phyloP scores from a whole-genome alignment of 2,888 invertebrate species.

The Parascotia fuliginaria region DNA sequence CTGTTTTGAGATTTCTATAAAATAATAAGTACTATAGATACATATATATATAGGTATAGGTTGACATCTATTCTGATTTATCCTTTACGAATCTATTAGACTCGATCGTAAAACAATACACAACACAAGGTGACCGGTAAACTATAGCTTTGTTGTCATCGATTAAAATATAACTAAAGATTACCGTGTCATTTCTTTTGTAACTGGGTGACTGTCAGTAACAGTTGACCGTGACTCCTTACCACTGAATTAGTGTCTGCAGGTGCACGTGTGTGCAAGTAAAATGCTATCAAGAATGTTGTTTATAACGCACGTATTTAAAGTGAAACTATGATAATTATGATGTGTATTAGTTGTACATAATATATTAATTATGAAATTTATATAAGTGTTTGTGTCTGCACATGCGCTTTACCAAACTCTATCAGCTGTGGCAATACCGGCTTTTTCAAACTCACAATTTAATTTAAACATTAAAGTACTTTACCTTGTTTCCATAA shows the following conservation, averaged over 20 bases:
- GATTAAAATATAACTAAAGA: conserved; percentile 8
- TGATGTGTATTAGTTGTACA: too few species aligned
- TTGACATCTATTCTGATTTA: too few species aligned
- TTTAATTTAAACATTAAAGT: neutral
- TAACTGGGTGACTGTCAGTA: conserved; percentile 11
- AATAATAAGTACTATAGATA: too few species aligned
- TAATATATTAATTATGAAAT: too few species aligned
- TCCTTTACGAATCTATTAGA: too few species aligned
- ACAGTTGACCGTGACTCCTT: conserved; percentile 15
- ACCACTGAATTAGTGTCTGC: conserved; percentile 9
- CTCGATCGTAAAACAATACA: neutral
- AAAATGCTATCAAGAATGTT: too few species aligned
- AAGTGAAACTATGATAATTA: too few species aligned
- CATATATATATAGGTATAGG: too few species aligned
- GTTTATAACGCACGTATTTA: too few species aligned
- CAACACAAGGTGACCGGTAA: neutral
- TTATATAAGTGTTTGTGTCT: neutral
- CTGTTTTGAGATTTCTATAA: too few species aligned
- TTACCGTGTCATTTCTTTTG: neutral
- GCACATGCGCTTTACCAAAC: neutral
- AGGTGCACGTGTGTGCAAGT: too few species aligned
- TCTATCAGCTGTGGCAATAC: neutral
- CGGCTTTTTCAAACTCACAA: conserved; percentile 1
- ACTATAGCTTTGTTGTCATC: neutral
- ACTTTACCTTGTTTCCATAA: conserved; percentile 65